These are phyloP conservation scores for Holothuria leucospilota DNA, from an alignment of 53 echinoderm and acorn worm genomes.

Conservation along the genomic window DNA sequence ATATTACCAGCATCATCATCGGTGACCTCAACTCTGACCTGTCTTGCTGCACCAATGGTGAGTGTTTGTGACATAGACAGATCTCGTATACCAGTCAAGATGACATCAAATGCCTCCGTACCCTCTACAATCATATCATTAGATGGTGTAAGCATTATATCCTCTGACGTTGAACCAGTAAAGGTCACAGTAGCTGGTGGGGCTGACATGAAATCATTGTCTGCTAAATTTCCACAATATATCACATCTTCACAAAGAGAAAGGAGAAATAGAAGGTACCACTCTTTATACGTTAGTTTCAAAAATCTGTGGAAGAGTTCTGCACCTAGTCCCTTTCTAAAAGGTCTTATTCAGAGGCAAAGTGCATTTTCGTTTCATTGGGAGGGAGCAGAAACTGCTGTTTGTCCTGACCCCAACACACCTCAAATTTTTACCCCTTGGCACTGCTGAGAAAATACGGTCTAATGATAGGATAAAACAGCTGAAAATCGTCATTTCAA, in stretches of 20 bases:
- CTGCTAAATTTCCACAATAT: constrained; percentile 28
- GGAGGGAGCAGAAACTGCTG: too few species aligned
- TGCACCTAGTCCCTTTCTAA: too few species aligned
- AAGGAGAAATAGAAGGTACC: neutral
- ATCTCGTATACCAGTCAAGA: neutral
- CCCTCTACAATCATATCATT: neutral
- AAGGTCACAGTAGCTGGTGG: neutral
- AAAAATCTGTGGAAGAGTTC: too few species aligned
- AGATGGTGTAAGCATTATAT: neutral
- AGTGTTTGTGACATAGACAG: neutral
- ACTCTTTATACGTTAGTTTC: too few species aligned
- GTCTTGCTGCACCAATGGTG: constrained; percentile 6
- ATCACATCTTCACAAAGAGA: neutral
- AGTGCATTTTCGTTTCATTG: too few species aligned
- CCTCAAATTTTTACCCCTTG: too few species aligned
- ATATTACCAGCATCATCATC: constrained; percentile 24
- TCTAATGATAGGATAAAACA: too few species aligned
- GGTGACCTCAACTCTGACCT: neutral
- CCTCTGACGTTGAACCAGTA: neutral
- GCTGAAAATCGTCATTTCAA: too few species aligned
- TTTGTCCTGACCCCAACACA: too few species aligned
- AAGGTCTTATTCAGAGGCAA: too few species aligned
- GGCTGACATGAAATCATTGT: neutral
- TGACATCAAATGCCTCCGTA: constrained; percentile 19
- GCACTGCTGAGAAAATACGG: too few species aligned